Conservation (phyloP, 2,888 invertebrate genomes). For the Pegoplata infirma region DNA sequence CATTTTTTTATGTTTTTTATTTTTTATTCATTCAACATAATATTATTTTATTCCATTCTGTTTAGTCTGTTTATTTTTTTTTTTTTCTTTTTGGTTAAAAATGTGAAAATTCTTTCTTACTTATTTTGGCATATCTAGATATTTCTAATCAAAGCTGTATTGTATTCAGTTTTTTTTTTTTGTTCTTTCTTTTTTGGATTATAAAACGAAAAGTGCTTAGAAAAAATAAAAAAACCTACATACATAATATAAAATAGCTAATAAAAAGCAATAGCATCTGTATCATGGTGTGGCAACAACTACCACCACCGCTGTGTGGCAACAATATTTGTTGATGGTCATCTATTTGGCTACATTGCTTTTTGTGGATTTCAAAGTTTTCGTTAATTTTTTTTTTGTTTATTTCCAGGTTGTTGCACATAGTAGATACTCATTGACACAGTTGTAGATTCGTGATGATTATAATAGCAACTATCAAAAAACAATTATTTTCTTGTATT, state of each 20-base stretch:
- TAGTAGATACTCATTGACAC: conserved; percentile 44
- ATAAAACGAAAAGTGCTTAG: conserved; percentile 10
- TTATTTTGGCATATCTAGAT: conserved; percentile 47
- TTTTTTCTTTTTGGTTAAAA: not conserved
- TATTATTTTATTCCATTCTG: too few relatives aligned
- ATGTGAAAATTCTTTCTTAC: conserved; percentile 30
- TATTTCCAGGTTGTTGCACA: too few relatives aligned
- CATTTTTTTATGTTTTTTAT: not conserved
- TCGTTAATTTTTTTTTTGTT: not conserved
- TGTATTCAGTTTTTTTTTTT: conserved; percentile 14
- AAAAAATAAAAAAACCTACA: not conserved
- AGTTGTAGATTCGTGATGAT: conserved; percentile 31
- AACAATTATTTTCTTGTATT: too few relatives aligned
- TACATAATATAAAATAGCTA: too few relatives aligned
- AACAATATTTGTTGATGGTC: conserved; percentile 1
- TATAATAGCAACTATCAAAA: too few relatives aligned
- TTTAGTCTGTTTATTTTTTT: not conserved
- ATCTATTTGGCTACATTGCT: conserved; percentile 3
- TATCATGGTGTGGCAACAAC: not conserved
- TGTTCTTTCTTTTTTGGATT: conserved; percentile 9
- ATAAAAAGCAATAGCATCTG: not conserved
- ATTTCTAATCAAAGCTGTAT: conserved; percentile 38
- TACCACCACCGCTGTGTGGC: not conserved
- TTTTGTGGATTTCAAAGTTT: too few relatives aligned
- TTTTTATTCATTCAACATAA: too few relatives aligned